Percentiles rank a stretch among this genome's conserved stretches.
Conservation (phyloP, 2,797 vertebrate species). For the Yasuhikotakia modesta region DNA sequence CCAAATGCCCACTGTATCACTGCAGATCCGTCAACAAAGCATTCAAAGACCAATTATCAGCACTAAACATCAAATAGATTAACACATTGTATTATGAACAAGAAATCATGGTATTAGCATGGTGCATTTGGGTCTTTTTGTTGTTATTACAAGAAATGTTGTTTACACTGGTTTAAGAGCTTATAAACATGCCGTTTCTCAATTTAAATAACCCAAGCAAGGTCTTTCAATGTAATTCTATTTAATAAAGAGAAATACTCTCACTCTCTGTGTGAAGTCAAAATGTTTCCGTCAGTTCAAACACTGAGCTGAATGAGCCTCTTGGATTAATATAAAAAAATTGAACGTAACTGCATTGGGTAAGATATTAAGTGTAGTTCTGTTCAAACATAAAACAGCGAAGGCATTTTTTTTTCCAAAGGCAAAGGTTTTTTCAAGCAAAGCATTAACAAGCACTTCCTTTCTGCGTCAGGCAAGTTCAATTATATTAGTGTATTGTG, state of each 20-base stretch:
- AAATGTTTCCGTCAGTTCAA: not conserved
- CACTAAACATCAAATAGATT: not conserved
- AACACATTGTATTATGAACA: not conserved
- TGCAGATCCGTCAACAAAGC: not conserved
- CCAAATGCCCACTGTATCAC: slow-evolving; percentile 37
- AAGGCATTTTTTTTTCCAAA: not conserved
- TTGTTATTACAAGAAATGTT: no score
- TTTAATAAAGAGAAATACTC: not conserved
- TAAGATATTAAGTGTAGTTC: no score
- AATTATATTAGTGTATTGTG: no score
- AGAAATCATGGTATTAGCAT: not conserved
- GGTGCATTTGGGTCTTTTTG: no score
- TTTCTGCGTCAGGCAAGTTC: not conserved
- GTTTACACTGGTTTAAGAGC: no score
- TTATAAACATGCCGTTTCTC: slow-evolving; percentile 9
- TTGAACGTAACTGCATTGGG: no score
- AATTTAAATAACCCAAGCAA: not conserved
- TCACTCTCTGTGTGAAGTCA: not conserved
- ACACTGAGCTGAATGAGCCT: not conserved
- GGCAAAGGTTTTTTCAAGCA: no score
- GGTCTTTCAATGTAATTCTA: not conserved
- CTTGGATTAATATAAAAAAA: not conserved
- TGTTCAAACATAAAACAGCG: not conserved
- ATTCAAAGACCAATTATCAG: not conserved
- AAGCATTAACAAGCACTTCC: not conserved